phyloP scores from a whole-genome alignment of 1,140 invertebrate species.

The Calephelis virginiensis region DNA sequence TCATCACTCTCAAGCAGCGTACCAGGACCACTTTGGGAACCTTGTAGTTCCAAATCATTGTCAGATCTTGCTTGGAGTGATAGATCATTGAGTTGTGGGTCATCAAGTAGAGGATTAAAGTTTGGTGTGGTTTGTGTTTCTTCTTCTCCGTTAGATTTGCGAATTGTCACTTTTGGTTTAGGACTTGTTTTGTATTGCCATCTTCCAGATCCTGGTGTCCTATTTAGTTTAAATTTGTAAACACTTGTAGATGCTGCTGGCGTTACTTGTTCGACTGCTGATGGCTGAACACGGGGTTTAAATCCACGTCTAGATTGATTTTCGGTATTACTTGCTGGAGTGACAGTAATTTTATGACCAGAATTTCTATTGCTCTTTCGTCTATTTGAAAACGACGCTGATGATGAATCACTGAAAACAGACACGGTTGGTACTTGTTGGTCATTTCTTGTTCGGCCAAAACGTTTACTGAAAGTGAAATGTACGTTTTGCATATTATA shows the following conservation, averaged over 20 bases:
- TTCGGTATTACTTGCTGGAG: conserved; percentile 64
- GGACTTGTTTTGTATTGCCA: conserved; percentile 94
- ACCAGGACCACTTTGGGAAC: conserved; percentile 81
- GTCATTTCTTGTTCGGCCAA: conserved; percentile 67
- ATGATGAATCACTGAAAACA: conserved; percentile 81
- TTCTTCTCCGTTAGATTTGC: conserved; percentile 83
- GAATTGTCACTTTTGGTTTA: conserved; percentile 90
- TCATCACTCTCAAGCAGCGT: conserved; percentile 81
- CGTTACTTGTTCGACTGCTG: conserved; percentile 75
- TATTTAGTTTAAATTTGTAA: conserved; percentile 87
- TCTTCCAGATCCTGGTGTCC: conserved; percentile 83
- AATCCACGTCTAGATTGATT: conserved; percentile 79
- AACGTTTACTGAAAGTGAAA: conserved; percentile 71
- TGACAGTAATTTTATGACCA: conserved; percentile 63
- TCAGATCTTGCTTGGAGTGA: conserved; percentile 73
- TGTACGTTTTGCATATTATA: not conserved
- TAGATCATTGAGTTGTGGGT: conserved; percentile 64
- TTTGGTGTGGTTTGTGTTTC: conserved; percentile 69
- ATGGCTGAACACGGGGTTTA: conserved; percentile 80
- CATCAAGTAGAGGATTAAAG: conserved; percentile 60
- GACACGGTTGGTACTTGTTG: conserved; percentile 81
- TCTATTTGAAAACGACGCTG: conserved; percentile 70
- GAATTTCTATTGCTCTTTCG: conserved; percentile 71
- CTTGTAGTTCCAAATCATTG: conserved; percentile 84
- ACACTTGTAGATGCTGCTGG: conserved; percentile 78